phyloP scores from a whole-genome alignment of 2,888 invertebrate genomes.

The Rhagophthalmus giganteus region DNA sequence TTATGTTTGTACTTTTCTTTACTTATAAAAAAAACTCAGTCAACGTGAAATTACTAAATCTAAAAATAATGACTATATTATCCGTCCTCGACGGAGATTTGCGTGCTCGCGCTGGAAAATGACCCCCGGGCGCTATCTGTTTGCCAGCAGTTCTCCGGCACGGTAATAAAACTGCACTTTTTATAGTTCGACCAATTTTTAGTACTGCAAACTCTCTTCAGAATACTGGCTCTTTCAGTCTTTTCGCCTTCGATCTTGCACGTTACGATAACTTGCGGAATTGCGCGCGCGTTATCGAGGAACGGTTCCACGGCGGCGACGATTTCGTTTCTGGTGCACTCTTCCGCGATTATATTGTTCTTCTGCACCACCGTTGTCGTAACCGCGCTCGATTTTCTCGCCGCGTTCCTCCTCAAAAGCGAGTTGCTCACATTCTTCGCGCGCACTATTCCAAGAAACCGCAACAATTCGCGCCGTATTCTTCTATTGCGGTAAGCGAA shows the following conservation, averaged over 20 bases:
- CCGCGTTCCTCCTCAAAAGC: neutral
- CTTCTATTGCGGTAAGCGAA: conserved; percentile 76
- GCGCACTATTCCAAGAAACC: conserved; percentile 56
- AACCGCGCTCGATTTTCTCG: neutral
- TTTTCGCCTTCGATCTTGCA: conserved; percentile 41
- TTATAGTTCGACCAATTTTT: conserved; percentile 48
- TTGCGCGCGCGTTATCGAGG: conserved; percentile 25
- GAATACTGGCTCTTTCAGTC: conserved; percentile 49
- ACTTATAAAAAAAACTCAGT: conserved; percentile 2
- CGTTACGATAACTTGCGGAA: conserved; percentile 50
- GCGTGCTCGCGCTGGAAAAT: conserved; percentile 55
- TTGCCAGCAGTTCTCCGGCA: conserved; percentile 51
- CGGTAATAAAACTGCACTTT: conserved; percentile 52
- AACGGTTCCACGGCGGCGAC: conserved; percentile 30
- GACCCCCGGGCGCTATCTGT: conserved; percentile 50
- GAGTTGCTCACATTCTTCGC: conserved; percentile 24
- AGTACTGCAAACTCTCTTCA: conserved; percentile 50
- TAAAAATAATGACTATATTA: neutral
- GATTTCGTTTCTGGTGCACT: conserved; percentile 13
- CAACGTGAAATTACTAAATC: neutral
- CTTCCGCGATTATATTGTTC: conserved; percentile 18
- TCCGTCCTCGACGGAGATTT: conserved; percentile 48
- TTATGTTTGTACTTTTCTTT: neutral
- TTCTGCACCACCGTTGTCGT: conserved; percentile 2
- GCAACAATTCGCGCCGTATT: conserved; percentile 62